phyloP scores from a whole-genome alignment of 2,113 vertebrate species.

The Pygoscelis adeliae region DNA sequence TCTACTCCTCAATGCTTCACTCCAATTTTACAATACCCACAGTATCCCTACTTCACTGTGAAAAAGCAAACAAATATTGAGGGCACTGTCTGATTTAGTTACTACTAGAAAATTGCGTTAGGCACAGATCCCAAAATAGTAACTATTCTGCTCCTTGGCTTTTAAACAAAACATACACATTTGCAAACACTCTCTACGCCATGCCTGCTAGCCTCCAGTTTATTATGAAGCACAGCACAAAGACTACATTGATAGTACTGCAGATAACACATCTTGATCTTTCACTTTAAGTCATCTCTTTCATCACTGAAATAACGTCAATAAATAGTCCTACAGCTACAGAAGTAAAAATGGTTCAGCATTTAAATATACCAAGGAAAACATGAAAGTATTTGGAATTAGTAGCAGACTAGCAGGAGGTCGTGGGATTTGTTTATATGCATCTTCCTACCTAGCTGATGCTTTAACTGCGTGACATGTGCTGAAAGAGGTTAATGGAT shows the following conservation, averaged over 20 bases:
- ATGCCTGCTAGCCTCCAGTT: neutral
- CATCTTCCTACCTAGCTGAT: neutral
- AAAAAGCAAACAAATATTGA: slow-evolving; percentile 5
- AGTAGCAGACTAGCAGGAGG: neutral
- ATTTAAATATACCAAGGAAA: neutral
- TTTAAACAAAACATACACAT: neutral
- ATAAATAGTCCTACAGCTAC: neutral
- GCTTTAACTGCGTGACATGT: rapidly evolving
- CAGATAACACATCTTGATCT: neutral
- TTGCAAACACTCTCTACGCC: neutral
- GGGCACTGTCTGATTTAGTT: neutral
- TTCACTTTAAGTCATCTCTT: neutral
- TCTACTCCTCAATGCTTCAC: neutral
- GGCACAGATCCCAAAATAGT: slow-evolving; percentile 4
- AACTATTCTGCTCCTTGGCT: neutral
- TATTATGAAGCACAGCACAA: neutral
- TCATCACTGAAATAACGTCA: neutral
- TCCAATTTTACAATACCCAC: neutral
- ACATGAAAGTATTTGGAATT: neutral
- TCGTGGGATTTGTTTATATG: neutral
- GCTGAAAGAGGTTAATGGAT: neutral
- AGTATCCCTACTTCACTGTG: neutral
- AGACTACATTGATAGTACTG: neutral
- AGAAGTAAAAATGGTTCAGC: neutral
- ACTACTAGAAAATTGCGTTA: slow-evolving; percentile 18